phyloP scores from a whole-genome alignment of 2,797 vertebrate species.

The Gorsachius magnificus region DNA sequence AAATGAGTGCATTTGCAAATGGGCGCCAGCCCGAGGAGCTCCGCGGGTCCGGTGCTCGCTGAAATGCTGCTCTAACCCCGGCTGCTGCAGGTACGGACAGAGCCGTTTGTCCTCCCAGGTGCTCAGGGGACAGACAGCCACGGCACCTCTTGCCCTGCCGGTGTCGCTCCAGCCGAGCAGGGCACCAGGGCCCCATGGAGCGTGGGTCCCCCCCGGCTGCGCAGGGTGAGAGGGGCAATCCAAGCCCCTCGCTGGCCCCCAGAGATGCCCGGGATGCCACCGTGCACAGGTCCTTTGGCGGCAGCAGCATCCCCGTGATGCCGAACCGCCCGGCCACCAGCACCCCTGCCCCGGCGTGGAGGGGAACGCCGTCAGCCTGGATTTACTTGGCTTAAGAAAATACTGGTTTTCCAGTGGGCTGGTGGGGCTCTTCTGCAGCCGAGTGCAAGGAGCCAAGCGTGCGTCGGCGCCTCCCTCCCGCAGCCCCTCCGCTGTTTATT shows the following conservation, averaged over 20 bases:
- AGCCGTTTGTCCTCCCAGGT: not conserved
- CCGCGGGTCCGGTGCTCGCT: not conserved
- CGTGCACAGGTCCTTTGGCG: accelerated
- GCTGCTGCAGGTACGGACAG: not conserved
- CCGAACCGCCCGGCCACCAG: accelerated
- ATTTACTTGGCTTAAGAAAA: not conserved
- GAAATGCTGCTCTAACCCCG: not conserved
- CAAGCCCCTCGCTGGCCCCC: not conserved
- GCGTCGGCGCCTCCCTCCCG: not conserved
- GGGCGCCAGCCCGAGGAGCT: not conserved
- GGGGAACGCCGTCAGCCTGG: not conserved
- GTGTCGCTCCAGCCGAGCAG: not conserved
- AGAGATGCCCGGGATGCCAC: not conserved
- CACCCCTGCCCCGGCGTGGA: accelerated
- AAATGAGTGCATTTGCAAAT: accelerated
- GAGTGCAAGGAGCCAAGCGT: accelerated
- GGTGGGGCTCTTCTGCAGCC: not conserved
- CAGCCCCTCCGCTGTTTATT: not conserved
- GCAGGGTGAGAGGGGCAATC: too few species aligned
- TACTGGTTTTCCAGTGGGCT: too few species aligned
- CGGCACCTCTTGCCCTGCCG: accelerated
- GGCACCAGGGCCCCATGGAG: not conserved
- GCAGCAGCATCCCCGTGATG: too few species aligned
- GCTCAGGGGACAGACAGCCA: not conserved
- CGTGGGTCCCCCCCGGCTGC: accelerated